phyloP scores from a whole-genome alignment of 35 echinoderm and acorn worm genomes.

The Apostichopus parvimensis region DNA sequence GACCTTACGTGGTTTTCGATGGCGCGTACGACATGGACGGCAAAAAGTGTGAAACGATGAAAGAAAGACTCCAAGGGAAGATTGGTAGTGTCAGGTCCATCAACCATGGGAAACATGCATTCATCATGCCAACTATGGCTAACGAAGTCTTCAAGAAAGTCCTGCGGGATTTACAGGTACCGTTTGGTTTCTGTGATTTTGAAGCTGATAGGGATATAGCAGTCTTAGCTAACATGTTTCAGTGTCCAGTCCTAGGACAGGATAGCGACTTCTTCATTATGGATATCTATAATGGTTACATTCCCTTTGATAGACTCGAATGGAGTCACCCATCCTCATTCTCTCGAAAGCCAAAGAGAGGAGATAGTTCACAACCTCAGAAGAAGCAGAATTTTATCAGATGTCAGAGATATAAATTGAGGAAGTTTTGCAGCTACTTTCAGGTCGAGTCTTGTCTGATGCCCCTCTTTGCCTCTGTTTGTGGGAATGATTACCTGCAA shows the following conservation, averaged over 20 bases:
- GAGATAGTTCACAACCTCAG: neutral
- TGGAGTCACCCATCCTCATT: constrained; percentile 60
- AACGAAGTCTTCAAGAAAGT: constrained; percentile 64
- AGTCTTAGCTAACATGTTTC: constrained; percentile 68
- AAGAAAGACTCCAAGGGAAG: constrained; percentile 55
- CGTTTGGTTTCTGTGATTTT: constrained; percentile 86
- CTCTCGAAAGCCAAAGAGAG: neutral
- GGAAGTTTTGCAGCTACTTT: constrained; percentile 75
- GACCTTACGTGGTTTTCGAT: constrained; percentile 86
- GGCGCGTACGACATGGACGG: constrained; percentile 80
- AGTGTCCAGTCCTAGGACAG: constrained; percentile 69
- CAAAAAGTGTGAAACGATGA: constrained; percentile 78
- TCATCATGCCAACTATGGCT: constrained; percentile 61
- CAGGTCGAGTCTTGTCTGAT: constrained; percentile 64
- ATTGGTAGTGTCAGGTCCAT: constrained; percentile 54
- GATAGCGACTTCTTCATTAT: constrained; percentile 95
- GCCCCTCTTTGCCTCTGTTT: constrained; percentile 79
- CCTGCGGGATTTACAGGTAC: constrained; percentile 58
- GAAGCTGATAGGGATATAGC: constrained; percentile 93
- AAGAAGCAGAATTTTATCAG: constrained; percentile 5
- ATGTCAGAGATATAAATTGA: constrained; percentile 65
- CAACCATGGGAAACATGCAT: constrained; percentile 43
- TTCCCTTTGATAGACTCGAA: constrained; percentile 67
- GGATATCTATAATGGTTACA: constrained; percentile 81
- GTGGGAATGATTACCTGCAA: constrained; percentile 89